Percentiles rank a stretch among this genome's conserved stretches.
Conservation (phyloP, 2,888 invertebrate species). For the Limnephilus rhombicus region DNA sequence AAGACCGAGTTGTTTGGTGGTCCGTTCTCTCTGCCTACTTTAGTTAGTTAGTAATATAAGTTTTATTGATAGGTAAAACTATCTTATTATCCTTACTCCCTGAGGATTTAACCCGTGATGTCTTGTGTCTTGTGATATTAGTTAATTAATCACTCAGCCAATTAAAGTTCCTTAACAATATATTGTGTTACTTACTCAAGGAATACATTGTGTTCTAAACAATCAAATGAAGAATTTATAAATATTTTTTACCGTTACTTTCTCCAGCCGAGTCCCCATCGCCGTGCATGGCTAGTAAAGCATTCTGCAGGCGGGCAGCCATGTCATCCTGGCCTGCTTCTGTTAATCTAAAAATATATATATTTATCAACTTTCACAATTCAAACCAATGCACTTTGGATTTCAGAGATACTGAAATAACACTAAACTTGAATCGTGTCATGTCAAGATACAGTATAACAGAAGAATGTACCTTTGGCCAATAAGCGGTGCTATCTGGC, state of each 20-base stretch:
- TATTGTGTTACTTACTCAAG: not conserved
- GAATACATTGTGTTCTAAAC: not conserved
- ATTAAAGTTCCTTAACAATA: not conserved
- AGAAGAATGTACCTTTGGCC: slow-evolving; percentile 59
- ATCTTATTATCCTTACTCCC: not conserved
- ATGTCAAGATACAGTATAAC: not conserved
- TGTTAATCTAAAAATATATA: slow-evolving; percentile 55
- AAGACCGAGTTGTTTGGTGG: too few species aligned
- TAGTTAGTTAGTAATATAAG: too few species aligned
- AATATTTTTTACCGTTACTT: slow-evolving; percentile 46
- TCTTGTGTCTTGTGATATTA: too few species aligned
- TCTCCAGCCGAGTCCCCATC: slow-evolving; percentile 44
- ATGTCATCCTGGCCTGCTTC: slow-evolving; percentile 66
- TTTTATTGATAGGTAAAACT: too few species aligned
- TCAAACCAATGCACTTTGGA: too few species aligned
- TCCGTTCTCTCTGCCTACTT: too few species aligned
- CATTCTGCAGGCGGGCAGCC: slow-evolving; percentile 60
- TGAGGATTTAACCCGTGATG: not conserved
- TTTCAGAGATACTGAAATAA: too few species aligned
- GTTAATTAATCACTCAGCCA: not conserved
- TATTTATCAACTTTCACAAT: not conserved
- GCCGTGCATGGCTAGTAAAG: slow-evolving; percentile 56
- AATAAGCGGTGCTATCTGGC: slow-evolving; percentile 64
- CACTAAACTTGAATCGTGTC: not conserved
- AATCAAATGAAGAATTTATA: not conserved